These are phyloP conservation scores for Chrysomela aeneicollis DNA, from an alignment of 2,888 invertebrate species.

Conservation along the genomic window DNA sequence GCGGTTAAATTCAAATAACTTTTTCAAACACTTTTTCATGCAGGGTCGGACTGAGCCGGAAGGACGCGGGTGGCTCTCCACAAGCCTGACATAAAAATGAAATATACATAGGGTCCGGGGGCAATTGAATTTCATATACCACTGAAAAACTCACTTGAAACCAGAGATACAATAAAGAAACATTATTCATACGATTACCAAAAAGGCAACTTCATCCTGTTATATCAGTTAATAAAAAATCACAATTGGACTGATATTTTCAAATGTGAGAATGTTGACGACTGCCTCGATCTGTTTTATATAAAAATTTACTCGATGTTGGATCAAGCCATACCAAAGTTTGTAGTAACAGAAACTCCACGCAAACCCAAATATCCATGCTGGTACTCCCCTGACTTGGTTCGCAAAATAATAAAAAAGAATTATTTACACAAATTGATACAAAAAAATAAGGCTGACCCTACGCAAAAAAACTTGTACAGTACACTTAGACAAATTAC, in stretches of 20 bases:
- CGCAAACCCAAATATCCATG: too few relatives aligned
- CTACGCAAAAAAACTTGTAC: not conserved
- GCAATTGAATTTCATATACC: conserved; percentile 5
- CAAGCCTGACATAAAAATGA: too few relatives aligned
- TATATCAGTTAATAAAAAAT: not conserved
- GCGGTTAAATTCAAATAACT: too few relatives aligned
- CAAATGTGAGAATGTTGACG: not conserved
- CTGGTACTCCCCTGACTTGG: too few relatives aligned
- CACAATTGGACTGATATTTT: not conserved
- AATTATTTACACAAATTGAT: too few relatives aligned
- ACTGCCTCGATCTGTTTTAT: not conserved
- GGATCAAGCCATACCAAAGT: not conserved
- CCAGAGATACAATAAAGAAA: too few relatives aligned
- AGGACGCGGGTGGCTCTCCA: too few relatives aligned
- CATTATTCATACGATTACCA: too few relatives aligned
- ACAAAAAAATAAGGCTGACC: not conserved
- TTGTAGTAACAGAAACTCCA: not conserved
- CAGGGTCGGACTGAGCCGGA: too few relatives aligned
- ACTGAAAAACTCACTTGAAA: not conserved
- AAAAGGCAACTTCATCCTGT: not conserved
- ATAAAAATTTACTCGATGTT: not conserved
- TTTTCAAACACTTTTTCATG: too few relatives aligned
- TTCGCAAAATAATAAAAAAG: not conserved
- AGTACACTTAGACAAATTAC: too few relatives aligned
- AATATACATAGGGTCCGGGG: too few relatives aligned